Conservation (phyloP, 2,888 invertebrate genomes). For the Neoaliturus tenellus region DNA sequence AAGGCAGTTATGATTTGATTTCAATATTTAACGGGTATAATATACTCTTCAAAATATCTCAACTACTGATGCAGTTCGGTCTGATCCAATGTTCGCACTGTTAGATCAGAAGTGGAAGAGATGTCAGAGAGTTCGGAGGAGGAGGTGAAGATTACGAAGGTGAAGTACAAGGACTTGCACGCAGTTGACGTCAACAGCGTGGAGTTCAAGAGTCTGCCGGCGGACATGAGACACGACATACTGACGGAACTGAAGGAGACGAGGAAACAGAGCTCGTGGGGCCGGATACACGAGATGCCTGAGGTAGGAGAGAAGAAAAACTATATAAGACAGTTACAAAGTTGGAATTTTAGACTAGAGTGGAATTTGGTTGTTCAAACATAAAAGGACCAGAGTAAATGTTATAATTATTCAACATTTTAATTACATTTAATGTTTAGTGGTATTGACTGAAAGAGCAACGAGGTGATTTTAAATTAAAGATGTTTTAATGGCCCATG, state of each 20-base stretch:
- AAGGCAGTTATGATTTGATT: no score
- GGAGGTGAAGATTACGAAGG: slow-evolving; percentile 60
- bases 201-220: slow-evolving; percentile 87
- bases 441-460: no score
- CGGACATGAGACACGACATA: slow-evolving; percentile 95
- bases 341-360: neutral
- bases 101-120: slow-evolving; percentile 48
- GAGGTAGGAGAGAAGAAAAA: slow-evolving; percentile 72
- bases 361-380: neutral
- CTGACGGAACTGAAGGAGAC: slow-evolving; percentile 93
- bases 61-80: neutral
- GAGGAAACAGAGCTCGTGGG: slow-evolving; percentile 94
- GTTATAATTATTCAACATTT: no score
- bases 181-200: slow-evolving; percentile 87
- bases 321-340: no score
- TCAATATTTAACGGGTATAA: no score
- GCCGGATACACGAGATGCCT: slow-evolving; percentile 88
- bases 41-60: no score
- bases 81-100: neutral
- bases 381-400: no score
- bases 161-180: slow-evolving; percentile 78
- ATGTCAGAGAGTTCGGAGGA: slow-evolving; percentile 57
- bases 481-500: no score
- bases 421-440: no score
- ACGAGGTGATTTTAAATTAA: no score